phyloP scores from a whole-genome alignment of 2,888 invertebrate species.

The Charanyca ferruginea region DNA sequence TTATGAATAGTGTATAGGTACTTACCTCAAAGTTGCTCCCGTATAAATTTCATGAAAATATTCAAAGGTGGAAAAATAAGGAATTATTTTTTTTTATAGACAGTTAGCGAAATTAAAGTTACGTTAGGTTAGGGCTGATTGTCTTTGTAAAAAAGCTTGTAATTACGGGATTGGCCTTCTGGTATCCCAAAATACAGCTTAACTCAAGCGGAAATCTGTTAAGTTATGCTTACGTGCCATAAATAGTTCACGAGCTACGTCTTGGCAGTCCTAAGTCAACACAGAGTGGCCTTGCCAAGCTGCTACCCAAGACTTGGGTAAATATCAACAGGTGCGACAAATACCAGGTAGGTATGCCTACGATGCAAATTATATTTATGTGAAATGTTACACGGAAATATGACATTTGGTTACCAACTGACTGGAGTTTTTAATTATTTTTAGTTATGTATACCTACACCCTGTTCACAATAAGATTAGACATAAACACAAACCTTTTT shows the following conservation, averaged over 20 bases:
- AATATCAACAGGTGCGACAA: constrained; percentile 54
- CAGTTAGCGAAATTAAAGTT: too few relatives aligned
- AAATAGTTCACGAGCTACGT: constrained; percentile 15
- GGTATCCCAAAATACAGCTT: neutral
- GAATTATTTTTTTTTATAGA: too few relatives aligned
- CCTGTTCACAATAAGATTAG: too few relatives aligned
- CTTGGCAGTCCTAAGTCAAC: constrained; percentile 56
- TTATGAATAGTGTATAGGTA: too few relatives aligned
- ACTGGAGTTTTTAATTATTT: neutral
- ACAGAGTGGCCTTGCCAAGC: constrained; percentile 42
- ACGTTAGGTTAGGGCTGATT: too few relatives aligned
- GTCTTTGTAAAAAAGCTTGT: too few relatives aligned
- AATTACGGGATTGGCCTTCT: too few relatives aligned
- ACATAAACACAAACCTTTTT: too few relatives aligned
- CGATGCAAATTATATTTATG: constrained; percentile 41
- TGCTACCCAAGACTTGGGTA: constrained; percentile 29
- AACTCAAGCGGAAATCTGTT: constrained; percentile 7
- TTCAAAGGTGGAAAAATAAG: too few relatives aligned
- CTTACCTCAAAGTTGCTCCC: too few relatives aligned
- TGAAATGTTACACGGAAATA: constrained; percentile 22
- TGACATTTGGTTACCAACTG: neutral
- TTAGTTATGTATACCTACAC: neutral
- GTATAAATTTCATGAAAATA: too few relatives aligned
- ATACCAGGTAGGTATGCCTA: constrained; percentile 19
- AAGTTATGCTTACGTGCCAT: constrained; percentile 15